A percentile compares a stretch with the other conserved stretches of the same genome.
These are phyloP conservation scores for Lithophane socia DNA, from an alignment of 2,888 invertebrate species.

Conservation along the genomic window DNA sequence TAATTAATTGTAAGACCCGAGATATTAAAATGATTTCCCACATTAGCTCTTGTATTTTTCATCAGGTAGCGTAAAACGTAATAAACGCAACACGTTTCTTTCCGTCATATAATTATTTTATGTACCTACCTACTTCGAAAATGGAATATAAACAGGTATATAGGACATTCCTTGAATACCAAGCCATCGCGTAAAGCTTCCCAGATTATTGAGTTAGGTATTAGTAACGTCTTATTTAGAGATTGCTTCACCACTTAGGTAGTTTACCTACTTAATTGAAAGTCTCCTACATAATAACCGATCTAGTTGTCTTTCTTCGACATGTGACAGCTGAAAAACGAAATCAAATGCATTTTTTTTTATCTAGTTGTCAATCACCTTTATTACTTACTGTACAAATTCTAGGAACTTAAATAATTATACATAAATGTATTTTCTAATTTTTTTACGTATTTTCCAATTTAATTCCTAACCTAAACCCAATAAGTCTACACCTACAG, in stretches of 20 bases:
- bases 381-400: no score
- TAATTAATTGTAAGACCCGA: constrained; percentile 19
- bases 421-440: no score
- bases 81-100: constrained; percentile 3
- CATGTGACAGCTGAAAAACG: background rate
- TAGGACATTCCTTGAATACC: background rate
- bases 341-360: no score
- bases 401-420: no score
- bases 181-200: background rate
- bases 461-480: background rate
- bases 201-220: background rate
- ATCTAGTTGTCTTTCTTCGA: background rate
- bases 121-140: background rate
- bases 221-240: background rate
- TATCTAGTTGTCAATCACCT: no score
- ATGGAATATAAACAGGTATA: background rate
- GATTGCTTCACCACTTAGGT: background rate
- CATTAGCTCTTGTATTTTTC: constrained; percentile 22
- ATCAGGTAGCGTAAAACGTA: constrained; percentile 34
- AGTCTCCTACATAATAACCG: background rate
- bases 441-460: background rate
- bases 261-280: background rate
- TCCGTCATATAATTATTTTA: background rate
- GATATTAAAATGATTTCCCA: constrained; percentile 24
- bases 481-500: background rate